A percentile compares a stretch with the other conserved stretches of the same genome.
phyloP scores from a whole-genome alignment of 2,888 invertebrate genomes.

The Cheilosia pagana region DNA sequence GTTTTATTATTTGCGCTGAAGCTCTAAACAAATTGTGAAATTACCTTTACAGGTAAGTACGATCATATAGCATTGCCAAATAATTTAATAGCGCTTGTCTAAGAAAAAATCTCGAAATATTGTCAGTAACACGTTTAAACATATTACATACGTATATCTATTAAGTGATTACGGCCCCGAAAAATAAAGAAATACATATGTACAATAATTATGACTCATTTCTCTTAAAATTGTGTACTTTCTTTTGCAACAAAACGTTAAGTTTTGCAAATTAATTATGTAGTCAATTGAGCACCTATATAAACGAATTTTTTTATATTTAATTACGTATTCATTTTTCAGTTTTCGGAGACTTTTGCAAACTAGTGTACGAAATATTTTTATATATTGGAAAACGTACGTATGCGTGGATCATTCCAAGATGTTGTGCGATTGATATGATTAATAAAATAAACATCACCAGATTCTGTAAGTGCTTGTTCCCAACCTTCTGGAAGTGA shows the following conservation, averaged over 20 bases:
- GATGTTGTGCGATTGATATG: constrained; percentile 97
- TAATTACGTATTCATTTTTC: constrained; percentile 1
- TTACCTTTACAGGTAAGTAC: no score
- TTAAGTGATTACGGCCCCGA: no score
- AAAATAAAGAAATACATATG: constrained; percentile 3
- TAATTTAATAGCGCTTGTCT: no score
- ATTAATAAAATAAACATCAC: constrained; percentile 92
- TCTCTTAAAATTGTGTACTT: background rate
- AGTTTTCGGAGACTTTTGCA: constrained; percentile 48
- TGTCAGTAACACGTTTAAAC: no score
- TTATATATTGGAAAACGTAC: constrained; percentile 86
- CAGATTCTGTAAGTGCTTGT: constrained; percentile 95
- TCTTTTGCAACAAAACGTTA: constrained; percentile 17
- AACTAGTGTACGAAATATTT: constrained; percentile 69
- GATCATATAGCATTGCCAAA: no score
- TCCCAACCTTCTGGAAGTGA: constrained; percentile 96
- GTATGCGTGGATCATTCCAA: constrained; percentile 99
- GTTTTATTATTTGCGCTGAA: no score
- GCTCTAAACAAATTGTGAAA: no score
- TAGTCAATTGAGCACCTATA: constrained; percentile 17
- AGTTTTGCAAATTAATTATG: constrained; percentile 23
- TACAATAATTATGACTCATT: background rate
- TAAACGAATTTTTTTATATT: background rate
- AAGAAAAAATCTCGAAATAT: no score
- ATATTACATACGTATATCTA: no score